A percentile compares a stretch with the other conserved stretches of the same genome.
Evolutionary conservation across 2,888 invertebrate species (phyloP).

Genomic region (Hetaerina titia): DNA sequence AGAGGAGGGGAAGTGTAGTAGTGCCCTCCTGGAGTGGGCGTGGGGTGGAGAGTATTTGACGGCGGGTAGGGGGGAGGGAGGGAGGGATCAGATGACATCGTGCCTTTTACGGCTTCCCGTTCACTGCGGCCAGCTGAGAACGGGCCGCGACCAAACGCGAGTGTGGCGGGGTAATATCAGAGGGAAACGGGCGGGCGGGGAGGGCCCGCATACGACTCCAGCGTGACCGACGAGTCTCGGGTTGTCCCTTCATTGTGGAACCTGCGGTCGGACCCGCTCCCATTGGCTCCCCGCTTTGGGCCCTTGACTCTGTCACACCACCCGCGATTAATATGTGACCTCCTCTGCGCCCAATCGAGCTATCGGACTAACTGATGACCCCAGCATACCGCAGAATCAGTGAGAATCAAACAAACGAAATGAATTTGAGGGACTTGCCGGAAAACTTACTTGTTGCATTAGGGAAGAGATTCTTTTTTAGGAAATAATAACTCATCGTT

Average conservation of each 20-base stretch:
- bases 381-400: too few relatives aligned
- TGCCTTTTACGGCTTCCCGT: conserved; percentile 16
- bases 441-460: too few relatives aligned
- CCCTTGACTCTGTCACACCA: background rate
- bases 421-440: too few relatives aligned
- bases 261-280: background rate
- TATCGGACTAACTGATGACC: too few relatives aligned
- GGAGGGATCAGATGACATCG: background rate
- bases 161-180: background rate
- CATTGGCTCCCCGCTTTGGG: background rate
- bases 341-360: background rate
- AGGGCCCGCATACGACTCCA: background rate
- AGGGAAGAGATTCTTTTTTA: too few relatives aligned
- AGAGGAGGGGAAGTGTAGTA: background rate
- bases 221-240: background rate
- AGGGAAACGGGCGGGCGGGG: background rate
- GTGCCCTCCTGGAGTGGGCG: background rate
- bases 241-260: background rate
- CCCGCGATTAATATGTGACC: background rate
- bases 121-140: background rate
- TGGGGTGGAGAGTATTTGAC: background rate
- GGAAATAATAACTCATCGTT: too few relatives aligned
- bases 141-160: background rate
- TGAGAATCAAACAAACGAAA: too few relatives aligned
- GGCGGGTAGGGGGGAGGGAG: background rate